Percentiles rank a stretch among this genome's conserved stretches.
phyloP scores from a whole-genome alignment of 2,113 vertebrate genomes.

The Scartelaos histophorus region DNA sequence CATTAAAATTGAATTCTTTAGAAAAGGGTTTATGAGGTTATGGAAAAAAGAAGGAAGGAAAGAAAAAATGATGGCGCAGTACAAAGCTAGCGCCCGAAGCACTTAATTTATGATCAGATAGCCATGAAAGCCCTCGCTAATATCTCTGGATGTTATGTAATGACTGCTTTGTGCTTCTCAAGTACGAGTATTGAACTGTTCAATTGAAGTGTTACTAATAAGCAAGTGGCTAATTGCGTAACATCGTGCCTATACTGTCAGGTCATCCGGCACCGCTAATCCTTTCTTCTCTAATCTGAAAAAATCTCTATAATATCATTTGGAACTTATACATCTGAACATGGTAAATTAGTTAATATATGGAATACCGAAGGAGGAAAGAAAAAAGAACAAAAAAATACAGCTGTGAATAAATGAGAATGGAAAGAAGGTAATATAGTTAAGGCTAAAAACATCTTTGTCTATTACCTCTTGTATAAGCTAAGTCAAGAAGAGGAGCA shows the following conservation, averaged over 20 bases:
- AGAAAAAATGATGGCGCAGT: constrained; percentile 36
- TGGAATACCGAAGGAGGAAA: constrained; percentile 56
- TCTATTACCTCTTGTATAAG: constrained; percentile 78
- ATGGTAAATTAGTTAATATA: constrained; percentile 76
- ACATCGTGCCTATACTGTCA: constrained; percentile 50
- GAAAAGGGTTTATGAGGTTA: constrained; percentile 39
- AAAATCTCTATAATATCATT: constrained; percentile 49
- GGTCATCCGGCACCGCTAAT: constrained; percentile 54
- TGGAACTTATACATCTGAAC: constrained; percentile 61
- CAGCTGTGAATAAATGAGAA: constrained; percentile 75
- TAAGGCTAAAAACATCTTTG: constrained; percentile 84
- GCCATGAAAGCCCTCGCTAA: constrained; percentile 50
- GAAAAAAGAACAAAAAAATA: constrained; percentile 54
- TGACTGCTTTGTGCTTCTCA: constrained; percentile 70
- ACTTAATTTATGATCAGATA: constrained; percentile 52
- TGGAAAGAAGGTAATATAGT: constrained; percentile 84
- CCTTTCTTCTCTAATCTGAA: constrained; percentile 43
- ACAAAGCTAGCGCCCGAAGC: constrained; percentile 43
- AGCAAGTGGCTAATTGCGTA: constrained; percentile 49
- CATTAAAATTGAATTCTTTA: constrained; percentile 30
- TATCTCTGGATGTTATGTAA: constrained; percentile 39
- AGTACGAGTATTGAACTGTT: constrained; percentile 57
- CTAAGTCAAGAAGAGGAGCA: constrained; percentile 83
- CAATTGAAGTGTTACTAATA: constrained; percentile 71
- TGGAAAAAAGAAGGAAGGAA: constrained; percentile 13